phyloP scores from a whole-genome alignment of 2,888 invertebrate genomes.

The Hypsopygia costalis region DNA sequence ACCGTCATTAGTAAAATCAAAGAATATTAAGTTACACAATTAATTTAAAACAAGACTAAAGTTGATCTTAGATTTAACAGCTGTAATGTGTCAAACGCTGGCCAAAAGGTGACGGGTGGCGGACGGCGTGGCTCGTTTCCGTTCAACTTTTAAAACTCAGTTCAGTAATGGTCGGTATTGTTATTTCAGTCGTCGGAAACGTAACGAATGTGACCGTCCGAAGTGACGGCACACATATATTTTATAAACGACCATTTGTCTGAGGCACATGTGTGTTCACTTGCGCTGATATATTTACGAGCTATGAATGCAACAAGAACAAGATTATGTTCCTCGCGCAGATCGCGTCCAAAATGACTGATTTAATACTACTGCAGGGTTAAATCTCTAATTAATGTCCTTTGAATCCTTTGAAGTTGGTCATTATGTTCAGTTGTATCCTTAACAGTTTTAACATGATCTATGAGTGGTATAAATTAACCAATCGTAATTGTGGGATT shows the following conservation, averaged over 20 bases:
- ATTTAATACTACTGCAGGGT: constrained; percentile 57
- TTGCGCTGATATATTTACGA: constrained; percentile 75
- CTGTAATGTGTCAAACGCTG: constrained; percentile 47
- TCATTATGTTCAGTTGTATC: constrained; percentile 16
- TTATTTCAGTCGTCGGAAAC: constrained; percentile 74
- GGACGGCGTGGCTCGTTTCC: constrained; percentile 52
- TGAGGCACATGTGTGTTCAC: constrained; percentile 59
- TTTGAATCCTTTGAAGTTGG: constrained; percentile 41
- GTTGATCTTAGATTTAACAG: constrained; percentile 27
- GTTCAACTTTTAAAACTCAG: constrained; percentile 46
- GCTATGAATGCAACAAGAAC: constrained; percentile 70
- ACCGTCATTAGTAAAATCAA: too few relatives aligned
- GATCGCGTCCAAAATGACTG: constrained; percentile 58
- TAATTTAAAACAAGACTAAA: constrained; percentile 1
- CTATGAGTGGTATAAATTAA: background rate
- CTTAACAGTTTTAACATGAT: constrained; percentile 15
- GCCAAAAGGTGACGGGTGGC: constrained; percentile 67
- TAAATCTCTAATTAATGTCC: constrained; percentile 48
- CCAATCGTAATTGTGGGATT: too few relatives aligned
- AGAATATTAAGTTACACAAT: too few relatives aligned
- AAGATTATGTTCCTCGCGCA: constrained; percentile 34
- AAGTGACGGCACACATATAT: constrained; percentile 65
- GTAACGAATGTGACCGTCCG: constrained; percentile 65
- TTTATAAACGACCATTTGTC: constrained; percentile 73
- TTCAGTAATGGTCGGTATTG: constrained; percentile 56